Evolutionary conservation across 92 coral and sea anemone species (phyloP).

Genomic region (Galaxea fascicularis): DNA sequence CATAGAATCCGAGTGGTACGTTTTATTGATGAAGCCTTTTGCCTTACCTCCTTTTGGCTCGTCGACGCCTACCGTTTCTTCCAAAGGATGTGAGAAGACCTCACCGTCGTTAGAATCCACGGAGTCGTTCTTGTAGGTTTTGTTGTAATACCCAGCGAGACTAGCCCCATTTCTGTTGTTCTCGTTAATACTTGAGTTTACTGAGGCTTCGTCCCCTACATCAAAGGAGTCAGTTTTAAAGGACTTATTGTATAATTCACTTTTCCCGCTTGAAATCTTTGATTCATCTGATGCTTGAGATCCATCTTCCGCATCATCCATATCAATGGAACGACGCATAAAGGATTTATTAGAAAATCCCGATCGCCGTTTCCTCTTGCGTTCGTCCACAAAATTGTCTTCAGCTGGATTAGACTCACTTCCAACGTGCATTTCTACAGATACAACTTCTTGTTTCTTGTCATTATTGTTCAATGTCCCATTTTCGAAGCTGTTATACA

Average conservation of each 20-base stretch:
- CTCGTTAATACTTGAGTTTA: not conserved
- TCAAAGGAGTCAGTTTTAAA: slow-evolving; percentile 16
- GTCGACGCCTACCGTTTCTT: slow-evolving; percentile 14
- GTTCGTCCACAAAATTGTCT: not conserved
- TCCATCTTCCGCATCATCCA: slow-evolving; percentile 11
- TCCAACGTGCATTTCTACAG: slow-evolving; percentile 39
- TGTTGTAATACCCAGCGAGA: slow-evolving; percentile 5
- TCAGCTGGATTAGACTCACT: slow-evolving; percentile 6
- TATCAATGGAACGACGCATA: not conserved
- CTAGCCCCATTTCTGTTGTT: not conserved
- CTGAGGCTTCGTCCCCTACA: not conserved
- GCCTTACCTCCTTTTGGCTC: slow-evolving; percentile 21
- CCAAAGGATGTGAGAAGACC: not conserved
- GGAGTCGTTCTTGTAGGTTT: slow-evolving; percentile 18
- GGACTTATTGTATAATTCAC: slow-evolving; percentile 21
- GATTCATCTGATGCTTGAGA: slow-evolving; percentile 19
- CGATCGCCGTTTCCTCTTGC: not conserved
- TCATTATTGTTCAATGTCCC: slow-evolving; percentile 24
- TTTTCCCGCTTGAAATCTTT: slow-evolving; percentile 3
- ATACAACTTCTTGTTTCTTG: slow-evolving; percentile 27
- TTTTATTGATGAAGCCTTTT: slow-evolving; percentile 33
- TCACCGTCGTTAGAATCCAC: slow-evolving; percentile 26
- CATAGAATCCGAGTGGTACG: slow-evolving; percentile 22
- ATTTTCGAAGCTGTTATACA: slow-evolving; percentile 4
- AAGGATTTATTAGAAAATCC: slow-evolving; percentile 20